Conservation (phyloP, 2,888 invertebrate genomes). For the Rhingia campestris region DNA sequence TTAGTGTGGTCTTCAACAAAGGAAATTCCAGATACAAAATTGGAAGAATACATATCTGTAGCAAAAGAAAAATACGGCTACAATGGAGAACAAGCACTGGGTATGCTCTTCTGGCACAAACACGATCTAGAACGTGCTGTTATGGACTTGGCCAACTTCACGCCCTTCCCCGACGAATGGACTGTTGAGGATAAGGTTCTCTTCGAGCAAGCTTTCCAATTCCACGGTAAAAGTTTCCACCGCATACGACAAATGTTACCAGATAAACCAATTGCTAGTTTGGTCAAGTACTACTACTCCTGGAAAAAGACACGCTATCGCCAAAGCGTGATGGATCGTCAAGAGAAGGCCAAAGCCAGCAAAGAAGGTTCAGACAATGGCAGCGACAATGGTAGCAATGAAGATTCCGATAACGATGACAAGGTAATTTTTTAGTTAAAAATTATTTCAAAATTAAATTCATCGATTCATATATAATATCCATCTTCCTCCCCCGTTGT, state of each 20-base stretch:
- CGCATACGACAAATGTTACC: slow-evolving; percentile 98
- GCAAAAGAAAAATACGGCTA: slow-evolving; percentile 99
- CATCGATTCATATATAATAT: background rate
- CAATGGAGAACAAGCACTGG: slow-evolving; percentile 97
- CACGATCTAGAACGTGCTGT: slow-evolving; percentile 96
- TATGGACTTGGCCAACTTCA: slow-evolving; percentile 96
- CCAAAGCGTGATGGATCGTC: slow-evolving; percentile 96
- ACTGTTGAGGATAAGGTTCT: slow-evolving; percentile 98
- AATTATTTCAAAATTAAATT: slow-evolving; percentile 2
- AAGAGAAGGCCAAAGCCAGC: slow-evolving; percentile 84
- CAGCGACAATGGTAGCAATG: slow-evolving; percentile 92
- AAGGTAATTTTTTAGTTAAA: slow-evolving; percentile 85
- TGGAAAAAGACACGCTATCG: slow-evolving; percentile 98
- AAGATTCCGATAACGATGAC: slow-evolving; percentile 94
- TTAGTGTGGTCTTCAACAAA: slow-evolving; percentile 97
- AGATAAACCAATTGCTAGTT: slow-evolving; percentile 96
- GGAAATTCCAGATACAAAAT: slow-evolving; percentile 93
- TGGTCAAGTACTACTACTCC: slow-evolving; percentile 98
- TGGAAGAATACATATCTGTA: slow-evolving; percentile 96
- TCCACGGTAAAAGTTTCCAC: slow-evolving; percentile 98
- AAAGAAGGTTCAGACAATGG: slow-evolving; percentile 90
- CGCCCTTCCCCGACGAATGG: slow-evolving; percentile 99
- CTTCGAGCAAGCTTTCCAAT: slow-evolving; percentile 99
- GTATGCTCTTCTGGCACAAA: slow-evolving; percentile 99
- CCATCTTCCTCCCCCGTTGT: slow-evolving; percentile 44